These are phyloP conservation scores for Drosophila baimaii DNA, from an alignment of 1,140 invertebrate species.

Conservation along the genomic window DNA sequence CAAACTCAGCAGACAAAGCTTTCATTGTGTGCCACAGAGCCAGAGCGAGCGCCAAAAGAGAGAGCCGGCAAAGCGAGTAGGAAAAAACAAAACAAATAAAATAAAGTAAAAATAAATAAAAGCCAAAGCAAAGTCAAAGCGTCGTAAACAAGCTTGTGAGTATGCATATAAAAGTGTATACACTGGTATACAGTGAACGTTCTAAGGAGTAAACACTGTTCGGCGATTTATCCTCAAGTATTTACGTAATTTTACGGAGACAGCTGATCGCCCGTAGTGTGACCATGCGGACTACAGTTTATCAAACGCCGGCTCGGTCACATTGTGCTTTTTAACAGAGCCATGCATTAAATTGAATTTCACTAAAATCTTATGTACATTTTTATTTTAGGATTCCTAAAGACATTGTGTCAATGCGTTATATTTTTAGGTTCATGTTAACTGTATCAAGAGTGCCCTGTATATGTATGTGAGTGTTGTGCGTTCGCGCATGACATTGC, in stretches of 20 bases:
- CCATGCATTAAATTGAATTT: too few species aligned
- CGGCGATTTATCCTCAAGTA: too few species aligned
- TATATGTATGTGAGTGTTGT: constrained; percentile 19
- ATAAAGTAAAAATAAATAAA: constrained; percentile 53
- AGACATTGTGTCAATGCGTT: not conserved
- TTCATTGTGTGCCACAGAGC: constrained; percentile 30
- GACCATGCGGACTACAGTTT: too few species aligned
- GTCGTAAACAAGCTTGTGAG: constrained; percentile 63
- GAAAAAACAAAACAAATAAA: constrained; percentile 24
- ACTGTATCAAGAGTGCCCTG: not conserved
- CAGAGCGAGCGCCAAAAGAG: constrained; percentile 13
- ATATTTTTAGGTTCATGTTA: not conserved
- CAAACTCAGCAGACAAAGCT: constrained; percentile 41
- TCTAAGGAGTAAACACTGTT: not conserved
- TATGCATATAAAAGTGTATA: constrained; percentile 19
- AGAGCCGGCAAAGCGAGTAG: constrained; percentile 58
- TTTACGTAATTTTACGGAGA: not conserved
- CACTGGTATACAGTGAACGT: constrained; percentile 3
- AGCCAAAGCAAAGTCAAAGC: constrained; percentile 55
- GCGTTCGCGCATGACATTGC: constrained; percentile 79
- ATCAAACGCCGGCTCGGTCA: not conserved
- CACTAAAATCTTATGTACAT: too few species aligned
- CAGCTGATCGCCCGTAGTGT: not conserved
- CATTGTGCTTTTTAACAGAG: not conserved
- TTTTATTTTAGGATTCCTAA: too few species aligned